Evolutionary conservation across 2,113 vertebrate species (phyloP).

Genomic region (Chaetops frenatus): DNA sequence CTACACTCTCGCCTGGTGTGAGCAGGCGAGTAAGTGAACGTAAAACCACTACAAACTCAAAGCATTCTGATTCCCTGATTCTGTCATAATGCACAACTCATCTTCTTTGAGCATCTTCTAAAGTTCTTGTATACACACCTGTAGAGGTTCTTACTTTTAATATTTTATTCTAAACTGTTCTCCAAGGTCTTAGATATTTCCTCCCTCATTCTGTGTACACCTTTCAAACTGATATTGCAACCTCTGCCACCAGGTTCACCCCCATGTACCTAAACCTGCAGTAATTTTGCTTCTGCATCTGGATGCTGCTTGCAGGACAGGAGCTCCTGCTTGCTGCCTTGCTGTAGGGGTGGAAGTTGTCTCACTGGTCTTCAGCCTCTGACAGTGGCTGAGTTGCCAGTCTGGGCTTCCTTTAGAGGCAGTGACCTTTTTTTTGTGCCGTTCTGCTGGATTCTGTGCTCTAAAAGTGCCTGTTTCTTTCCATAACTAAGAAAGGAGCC

Average conservation of each 20-base stretch:
- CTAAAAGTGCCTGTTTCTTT: background rate
- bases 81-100: background rate
- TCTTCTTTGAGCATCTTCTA: background rate
- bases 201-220: background rate
- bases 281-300: background rate
- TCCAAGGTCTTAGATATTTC: background rate
- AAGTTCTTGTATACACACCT: fast-evolving
- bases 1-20: too few species aligned
- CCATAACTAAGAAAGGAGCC: fast-evolving
- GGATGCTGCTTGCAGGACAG: background rate
- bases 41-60: too few species aligned
- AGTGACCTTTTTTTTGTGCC: background rate
- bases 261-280: fast-evolving
- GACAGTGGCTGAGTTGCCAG: background rate
- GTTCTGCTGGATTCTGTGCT: background rate
- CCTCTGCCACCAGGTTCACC: background rate
- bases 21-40: too few species aligned
- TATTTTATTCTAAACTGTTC: background rate
- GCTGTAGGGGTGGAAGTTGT: background rate
- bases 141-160: background rate
- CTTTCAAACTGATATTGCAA: background rate
- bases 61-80: background rate
- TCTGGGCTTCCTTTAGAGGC: background rate
- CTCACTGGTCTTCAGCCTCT: background rate
- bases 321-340: fast-evolving